phyloP scores from a whole-genome alignment of 2,797 vertebrate species.

The Synaphobranchus kaupii region DNA sequence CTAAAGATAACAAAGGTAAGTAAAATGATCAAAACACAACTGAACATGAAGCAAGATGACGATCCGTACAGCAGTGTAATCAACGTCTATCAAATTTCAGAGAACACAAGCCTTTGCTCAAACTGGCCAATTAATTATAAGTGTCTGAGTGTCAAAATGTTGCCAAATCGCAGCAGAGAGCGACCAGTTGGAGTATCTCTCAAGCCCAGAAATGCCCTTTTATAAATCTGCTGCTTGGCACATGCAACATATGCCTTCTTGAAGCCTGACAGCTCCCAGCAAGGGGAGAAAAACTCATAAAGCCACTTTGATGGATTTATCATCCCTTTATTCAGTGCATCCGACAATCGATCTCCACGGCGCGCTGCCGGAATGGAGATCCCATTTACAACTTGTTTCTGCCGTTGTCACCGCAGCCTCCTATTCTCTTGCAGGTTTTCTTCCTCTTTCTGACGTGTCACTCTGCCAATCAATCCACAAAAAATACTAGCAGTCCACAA shows the following conservation, averaged over 20 bases:
- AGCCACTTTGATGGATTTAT: conserved; percentile 20
- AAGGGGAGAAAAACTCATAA: conserved; percentile 14
- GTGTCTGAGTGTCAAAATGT: not conserved
- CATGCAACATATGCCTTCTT: conserved; percentile 13
- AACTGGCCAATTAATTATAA: conserved; percentile 2
- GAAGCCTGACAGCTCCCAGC: conserved; percentile 1
- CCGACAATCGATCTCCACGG: conserved; percentile 20
- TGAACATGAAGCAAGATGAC: not conserved
- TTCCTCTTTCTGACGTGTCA: not conserved
- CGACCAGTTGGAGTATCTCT: conserved; percentile 13
- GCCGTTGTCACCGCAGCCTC: not conserved
- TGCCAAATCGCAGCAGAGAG: not conserved
- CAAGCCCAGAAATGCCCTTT: not conserved
- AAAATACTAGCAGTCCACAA: not conserved
- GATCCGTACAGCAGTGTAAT: not conserved
- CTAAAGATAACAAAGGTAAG: not conserved
- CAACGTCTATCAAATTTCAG: not conserved
- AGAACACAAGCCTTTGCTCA: not conserved
- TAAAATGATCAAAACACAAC: not conserved
- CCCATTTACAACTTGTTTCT: conserved; percentile 18
- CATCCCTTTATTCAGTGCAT: conserved; percentile 20
- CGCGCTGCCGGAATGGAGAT: not conserved
- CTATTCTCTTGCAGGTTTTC: not conserved
- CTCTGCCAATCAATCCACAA: conserved; percentile 6
- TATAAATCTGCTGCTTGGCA: conserved; percentile 17